Conservation (phyloP, 2,888 invertebrate species). For the Ornithoptera alexandrae region DNA sequence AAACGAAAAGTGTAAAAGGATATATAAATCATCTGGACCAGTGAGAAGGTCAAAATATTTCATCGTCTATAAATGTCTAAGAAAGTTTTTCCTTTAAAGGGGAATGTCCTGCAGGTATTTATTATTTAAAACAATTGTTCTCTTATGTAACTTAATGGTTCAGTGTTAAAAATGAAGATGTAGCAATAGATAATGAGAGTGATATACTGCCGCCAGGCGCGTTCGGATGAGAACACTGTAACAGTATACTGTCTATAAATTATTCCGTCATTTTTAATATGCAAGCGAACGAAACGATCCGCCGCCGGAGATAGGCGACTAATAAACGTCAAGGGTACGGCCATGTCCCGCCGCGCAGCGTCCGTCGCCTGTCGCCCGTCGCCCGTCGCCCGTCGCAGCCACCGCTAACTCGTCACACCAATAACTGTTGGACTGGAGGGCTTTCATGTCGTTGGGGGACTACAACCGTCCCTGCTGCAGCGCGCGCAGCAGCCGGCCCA, state of each 20-base stretch:
- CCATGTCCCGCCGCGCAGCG: neutral
- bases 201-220: too few species aligned
- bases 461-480: neutral
- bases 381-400: constrained; percentile 16
- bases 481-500: neutral
- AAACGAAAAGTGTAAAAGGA: too few species aligned
- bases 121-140: too few species aligned
- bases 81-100: too few species aligned
- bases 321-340: constrained; percentile 11
- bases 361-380: constrained; percentile 4
- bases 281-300: neutral
- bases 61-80: too few species aligned
- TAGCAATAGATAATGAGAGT: too few species aligned
- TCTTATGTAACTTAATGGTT: too few species aligned
- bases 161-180: too few species aligned
- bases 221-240: too few species aligned
- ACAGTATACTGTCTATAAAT: neutral
- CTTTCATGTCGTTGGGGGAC: constrained; percentile 17
- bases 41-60: too few species aligned
- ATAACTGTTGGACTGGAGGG: constrained; percentile 10
- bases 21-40: too few species aligned
- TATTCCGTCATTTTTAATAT: constrained; percentile 4
- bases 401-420: constrained; percentile 14
- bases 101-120: too few species aligned
- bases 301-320: neutral